These are phyloP conservation scores for Papio anubis DNA, from an alignment of 2,113 vertebrate species.

Conservation along the genomic window DNA sequence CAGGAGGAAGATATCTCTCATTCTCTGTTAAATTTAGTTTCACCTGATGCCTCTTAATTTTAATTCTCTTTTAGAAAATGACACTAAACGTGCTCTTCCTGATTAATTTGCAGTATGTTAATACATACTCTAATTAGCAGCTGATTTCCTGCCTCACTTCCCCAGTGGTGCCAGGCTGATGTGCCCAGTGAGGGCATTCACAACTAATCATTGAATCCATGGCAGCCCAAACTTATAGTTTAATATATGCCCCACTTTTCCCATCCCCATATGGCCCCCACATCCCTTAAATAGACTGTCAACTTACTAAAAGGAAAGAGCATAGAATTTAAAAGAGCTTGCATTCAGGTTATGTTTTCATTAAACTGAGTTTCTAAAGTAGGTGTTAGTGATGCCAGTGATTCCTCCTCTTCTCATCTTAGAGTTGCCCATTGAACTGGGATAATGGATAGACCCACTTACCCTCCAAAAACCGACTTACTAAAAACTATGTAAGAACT, in stretches of 20 bases:
- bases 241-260: not conserved
- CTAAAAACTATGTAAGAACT: not conserved
- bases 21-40: not conserved
- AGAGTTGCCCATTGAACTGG: not conserved
- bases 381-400: not conserved
- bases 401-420: not conserved
- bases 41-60: conserved; percentile 9
- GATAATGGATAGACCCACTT: not conserved
- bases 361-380: not conserved
- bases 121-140: not conserved
- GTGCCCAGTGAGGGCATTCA: not conserved
- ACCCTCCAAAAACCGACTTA: not conserved
- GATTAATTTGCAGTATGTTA: conserved; percentile 4
- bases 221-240: not conserved
- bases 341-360: not conserved
- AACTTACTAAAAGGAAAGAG: not conserved
- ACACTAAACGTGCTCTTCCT: not conserved
- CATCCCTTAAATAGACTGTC: not conserved
- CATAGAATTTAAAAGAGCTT: not conserved
- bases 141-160: conserved; percentile 34
- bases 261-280: not conserved
- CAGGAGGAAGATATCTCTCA: not conserved
- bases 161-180: not conserved
- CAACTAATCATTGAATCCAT: not conserved
- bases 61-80: not conserved